Base-by-base conservation (phyloP, 2,888 invertebrate genomes). In the Scaptomyza polygonia region DNA sequence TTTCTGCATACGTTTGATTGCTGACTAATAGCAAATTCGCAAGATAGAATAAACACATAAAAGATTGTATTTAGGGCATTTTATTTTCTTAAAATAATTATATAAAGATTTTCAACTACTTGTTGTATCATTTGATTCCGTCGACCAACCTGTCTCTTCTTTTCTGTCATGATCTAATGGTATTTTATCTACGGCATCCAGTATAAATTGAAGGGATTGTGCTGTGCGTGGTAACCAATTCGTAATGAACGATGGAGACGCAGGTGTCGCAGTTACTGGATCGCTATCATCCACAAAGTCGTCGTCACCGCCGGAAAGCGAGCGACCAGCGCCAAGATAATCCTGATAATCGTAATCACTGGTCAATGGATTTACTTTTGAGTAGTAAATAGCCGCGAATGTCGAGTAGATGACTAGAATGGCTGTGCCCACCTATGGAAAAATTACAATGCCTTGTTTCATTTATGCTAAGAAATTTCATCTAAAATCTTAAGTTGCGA, bases 311-410 rank as follows among this genome's bases (percentile, higher is more conserved):
- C 89, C 90, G 74, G 93, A 93, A 83, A 93, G 85, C 9, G 95
- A 94, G 73, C 96, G 93, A 79, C 94, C 94, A 57, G 96, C 93
- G 45, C 92, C 92, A 89, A 95, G 94, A 88, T 96, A 95, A 89
- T 95, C 95, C 63, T 94, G 94, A 88, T 96, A 95, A 83, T 95
- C 95, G 90, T 95, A 95, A 91, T 96, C 96, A 57, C 95, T 94
- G n/a, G 95, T 93, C 66, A 96, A 93, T 48, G 96, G 96, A 92
- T 96, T 96, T 90, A 96, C 96, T 91, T 96, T 96, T 54, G 97
- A 96, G 92, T 96, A 97, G 92, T 96, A 96, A 88, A 96, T 95
- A 58, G 97, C 97, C 2, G 97, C 96, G 82, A 97, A 94, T 56
- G 96, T 96, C 59, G 96, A 96, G 92, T 97, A 97, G 78, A 96